Evolutionary conservation across 2,888 invertebrate species (phyloP).

Genomic region (Cantharis nigra): DNA sequence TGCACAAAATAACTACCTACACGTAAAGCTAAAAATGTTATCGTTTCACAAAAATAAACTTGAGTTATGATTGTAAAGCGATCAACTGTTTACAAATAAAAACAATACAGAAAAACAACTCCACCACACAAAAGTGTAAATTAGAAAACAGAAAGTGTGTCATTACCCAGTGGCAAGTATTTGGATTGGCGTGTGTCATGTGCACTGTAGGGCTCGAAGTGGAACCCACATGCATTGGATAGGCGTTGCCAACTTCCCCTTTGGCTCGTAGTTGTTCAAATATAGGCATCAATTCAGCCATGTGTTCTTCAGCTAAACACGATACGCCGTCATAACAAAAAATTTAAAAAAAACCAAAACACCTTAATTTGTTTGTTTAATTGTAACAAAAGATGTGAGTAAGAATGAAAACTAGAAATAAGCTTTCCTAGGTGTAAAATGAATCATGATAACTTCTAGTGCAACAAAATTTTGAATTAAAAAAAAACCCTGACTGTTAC

Average conservation of each 20-base stretch:
- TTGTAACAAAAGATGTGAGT: neutral
- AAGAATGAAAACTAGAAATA: conserved; percentile 13
- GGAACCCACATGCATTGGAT: conserved; percentile 84
- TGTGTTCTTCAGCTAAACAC: conserved; percentile 83
- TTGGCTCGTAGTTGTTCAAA: conserved; percentile 91
- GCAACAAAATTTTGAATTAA: conserved; percentile 11
- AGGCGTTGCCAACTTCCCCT: conserved; percentile 89
- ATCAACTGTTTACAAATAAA: conserved; percentile 2
- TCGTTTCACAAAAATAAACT: neutral
- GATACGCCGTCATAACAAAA: conserved; percentile 18
- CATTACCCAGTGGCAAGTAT: conserved; percentile 77
- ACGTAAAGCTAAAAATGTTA: neutral
- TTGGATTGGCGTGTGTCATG: conserved; percentile 61
- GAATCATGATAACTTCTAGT: conserved; percentile 8
- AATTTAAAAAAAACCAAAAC: conserved; percentile 33
- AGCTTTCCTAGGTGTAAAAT: conserved; percentile 21
- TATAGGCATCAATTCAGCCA: conserved; percentile 94
- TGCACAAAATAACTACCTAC: neutral
- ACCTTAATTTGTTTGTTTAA: neutral
- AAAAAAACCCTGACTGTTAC: conserved; percentile 23
- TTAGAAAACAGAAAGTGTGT: conserved; percentile 43
- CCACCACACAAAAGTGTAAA: conserved; percentile 41
- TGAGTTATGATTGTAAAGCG: conserved; percentile 20
- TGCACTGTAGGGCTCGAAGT: conserved; percentile 68
- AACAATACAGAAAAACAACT: conserved; percentile 28